Percentiles rank a stretch among this genome's conserved stretches.
Evolutionary conservation across 2,888 invertebrate genomes (phyloP).

Genomic region (Noctua janthina): DNA sequence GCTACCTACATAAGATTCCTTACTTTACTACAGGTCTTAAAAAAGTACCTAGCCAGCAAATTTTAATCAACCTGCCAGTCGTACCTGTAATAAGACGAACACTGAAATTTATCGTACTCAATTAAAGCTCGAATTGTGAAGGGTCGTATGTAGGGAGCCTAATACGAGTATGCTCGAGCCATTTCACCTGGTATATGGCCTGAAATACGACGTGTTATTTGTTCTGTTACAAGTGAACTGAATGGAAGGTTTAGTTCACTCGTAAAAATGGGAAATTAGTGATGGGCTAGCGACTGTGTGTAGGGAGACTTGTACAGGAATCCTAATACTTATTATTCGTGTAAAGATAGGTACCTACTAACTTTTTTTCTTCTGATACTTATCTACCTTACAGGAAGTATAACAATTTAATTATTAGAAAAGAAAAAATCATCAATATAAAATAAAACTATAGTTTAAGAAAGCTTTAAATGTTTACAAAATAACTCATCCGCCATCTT

Average conservation of each 20-base stretch:
- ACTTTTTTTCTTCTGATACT: not conserved
- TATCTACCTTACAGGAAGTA: not conserved
- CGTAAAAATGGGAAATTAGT: slow-evolving; percentile 31
- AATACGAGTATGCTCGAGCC: slow-evolving; percentile 43
- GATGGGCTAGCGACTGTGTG: slow-evolving; percentile 1
- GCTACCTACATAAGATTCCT: slow-evolving; percentile 35
- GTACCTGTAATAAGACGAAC: slow-evolving; percentile 60
- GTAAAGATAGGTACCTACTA: not conserved
- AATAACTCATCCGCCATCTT: too few relatives aligned
- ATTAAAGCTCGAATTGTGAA: slow-evolving; percentile 53
- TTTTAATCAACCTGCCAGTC: slow-evolving; percentile 59
- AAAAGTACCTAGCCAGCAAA: slow-evolving; percentile 44
- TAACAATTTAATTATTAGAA: too few relatives aligned
- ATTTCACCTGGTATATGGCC: slow-evolving; percentile 43
- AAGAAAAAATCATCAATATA: too few relatives aligned
- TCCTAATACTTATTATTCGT: not conserved
- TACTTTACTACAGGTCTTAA: slow-evolving; percentile 36
- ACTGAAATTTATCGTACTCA: slow-evolving; percentile 62
- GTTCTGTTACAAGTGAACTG: slow-evolving; percentile 39
- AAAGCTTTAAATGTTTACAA: too few relatives aligned
- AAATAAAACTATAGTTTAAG: too few relatives aligned
- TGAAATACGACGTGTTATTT: slow-evolving; percentile 52
- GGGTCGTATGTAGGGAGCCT: slow-evolving; percentile 43
- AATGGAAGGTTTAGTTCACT: slow-evolving; percentile 42
- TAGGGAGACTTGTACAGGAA: not conserved